Evolutionary conservation across 2,888 invertebrate species (phyloP).

Genomic region (Drosophila nigricruria): DNA sequence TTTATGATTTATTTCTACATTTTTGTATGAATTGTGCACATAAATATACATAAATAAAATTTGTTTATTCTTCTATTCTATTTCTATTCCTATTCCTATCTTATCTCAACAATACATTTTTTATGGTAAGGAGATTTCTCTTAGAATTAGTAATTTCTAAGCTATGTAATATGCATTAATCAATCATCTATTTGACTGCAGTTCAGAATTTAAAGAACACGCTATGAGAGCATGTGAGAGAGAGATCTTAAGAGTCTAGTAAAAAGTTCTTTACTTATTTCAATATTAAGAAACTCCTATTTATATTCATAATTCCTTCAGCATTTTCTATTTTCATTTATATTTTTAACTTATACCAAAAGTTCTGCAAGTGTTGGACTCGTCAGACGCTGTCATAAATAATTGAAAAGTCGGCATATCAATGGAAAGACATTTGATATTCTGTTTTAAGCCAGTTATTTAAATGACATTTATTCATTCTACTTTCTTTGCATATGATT

Average conservation of each 20-base stretch:
- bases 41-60: background rate
- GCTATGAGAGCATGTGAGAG: too few species aligned
- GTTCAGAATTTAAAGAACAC: too few species aligned
- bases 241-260: too few species aligned
- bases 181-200: background rate
- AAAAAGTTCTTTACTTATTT: background rate
- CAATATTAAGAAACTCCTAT: background rate
- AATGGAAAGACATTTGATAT: constrained; percentile 1
- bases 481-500: constrained; percentile 31
- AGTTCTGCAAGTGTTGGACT: background rate
- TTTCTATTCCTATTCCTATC: too few species aligned
- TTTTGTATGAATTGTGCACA: background rate
- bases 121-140: too few species aligned
- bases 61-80: too few species aligned
- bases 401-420: constrained; percentile 8
- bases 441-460: constrained; percentile 22
- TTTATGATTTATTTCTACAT: too few species aligned
- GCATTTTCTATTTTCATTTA: background rate
- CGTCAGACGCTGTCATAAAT: constrained; percentile 2
- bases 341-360: background rate
- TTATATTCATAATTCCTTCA: background rate
- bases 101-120: background rate
- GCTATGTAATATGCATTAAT: too few species aligned
- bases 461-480: constrained; percentile 30
- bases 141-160: too few species aligned